Percentiles rank a stretch among this genome's conserved stretches.
phyloP scores from a whole-genome alignment of 2,888 invertebrate species.

The Bruchidius siliquastri region DNA sequence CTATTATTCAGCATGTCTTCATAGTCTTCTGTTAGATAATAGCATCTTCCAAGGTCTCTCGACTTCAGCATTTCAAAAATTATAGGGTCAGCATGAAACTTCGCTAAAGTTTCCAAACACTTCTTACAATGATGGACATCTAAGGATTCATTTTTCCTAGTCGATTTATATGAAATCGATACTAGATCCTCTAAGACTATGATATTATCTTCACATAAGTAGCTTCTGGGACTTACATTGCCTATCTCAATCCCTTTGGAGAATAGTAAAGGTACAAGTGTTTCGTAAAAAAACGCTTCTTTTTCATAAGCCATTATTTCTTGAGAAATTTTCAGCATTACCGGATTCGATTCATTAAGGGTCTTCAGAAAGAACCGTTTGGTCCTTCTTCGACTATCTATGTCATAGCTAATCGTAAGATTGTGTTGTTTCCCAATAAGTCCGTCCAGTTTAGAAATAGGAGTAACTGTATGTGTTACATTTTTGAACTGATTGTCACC shows the following conservation, averaged over 20 bases:
- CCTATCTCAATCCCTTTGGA: constrained; percentile 9
- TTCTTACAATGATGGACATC: constrained; percentile 49
- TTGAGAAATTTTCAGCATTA: constrained; percentile 26
- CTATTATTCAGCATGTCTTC: constrained; percentile 5
- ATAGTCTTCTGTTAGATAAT: constrained; percentile 23
- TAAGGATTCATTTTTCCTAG: constrained; percentile 39
- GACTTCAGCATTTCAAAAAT: constrained; percentile 47
- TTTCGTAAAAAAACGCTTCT: constrained; percentile 34
- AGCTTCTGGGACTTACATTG: constrained; percentile 27
- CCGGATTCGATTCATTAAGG: constrained; percentile 21
- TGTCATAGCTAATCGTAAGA: constrained; percentile 18
- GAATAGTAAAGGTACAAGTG: constrained; percentile 25
- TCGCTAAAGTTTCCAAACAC: constrained; percentile 49
- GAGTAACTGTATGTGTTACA: constrained; percentile 14
- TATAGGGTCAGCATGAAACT: constrained; percentile 52
- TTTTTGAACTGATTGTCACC: constrained; percentile 8
- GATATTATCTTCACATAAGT: constrained; percentile 28
- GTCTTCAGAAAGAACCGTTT: constrained; percentile 30
- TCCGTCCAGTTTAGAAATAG: constrained; percentile 25
- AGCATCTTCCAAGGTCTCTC: constrained; percentile 18
- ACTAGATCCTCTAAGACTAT: constrained; percentile 35
- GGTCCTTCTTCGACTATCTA: constrained; percentile 6
- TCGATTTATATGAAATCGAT: constrained; percentile 20
- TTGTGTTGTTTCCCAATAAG: constrained; percentile 27
- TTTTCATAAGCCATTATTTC: constrained; percentile 31